Conservation (phyloP, 2,888 invertebrate species). For the Syrista parreyssii region DNA sequence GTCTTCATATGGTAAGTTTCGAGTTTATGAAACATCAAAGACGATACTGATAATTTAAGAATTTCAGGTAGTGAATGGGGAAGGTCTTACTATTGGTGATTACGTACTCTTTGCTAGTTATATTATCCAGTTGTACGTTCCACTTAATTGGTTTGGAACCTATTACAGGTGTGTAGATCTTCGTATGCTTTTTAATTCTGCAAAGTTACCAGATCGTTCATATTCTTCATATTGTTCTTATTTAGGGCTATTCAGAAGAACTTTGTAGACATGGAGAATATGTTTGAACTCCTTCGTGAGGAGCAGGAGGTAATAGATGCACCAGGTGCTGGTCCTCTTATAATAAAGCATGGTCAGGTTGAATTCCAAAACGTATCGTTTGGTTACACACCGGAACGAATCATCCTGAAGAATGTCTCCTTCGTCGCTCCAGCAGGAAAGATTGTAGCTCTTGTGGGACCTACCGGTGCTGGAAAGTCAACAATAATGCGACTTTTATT, state of each 20-base stretch:
- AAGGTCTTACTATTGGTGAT: constrained; percentile 88
- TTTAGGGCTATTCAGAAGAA: constrained; percentile 94
- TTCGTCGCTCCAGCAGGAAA: constrained; percentile 86
- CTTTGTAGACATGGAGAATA: constrained; percentile 99
- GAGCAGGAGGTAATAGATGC: constrained; percentile 89
- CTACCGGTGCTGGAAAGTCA: constrained; percentile 94
- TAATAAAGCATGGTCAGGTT: constrained; percentile 78
- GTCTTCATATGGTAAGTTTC: constrained; percentile 81
- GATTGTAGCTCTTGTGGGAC: constrained; percentile 88
- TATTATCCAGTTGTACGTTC: constrained; percentile 93
- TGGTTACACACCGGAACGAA: constrained; percentile 83
- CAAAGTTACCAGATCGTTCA: not conserved
- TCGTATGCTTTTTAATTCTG: not conserved
- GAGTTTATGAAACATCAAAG: not conserved
- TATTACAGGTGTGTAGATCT: constrained; percentile 82
- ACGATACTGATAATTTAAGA: not conserved
- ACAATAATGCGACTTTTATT: constrained; percentile 95
- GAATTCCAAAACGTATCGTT: constrained; percentile 93
- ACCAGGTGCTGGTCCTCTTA: constrained; percentile 79
- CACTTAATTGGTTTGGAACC: constrained; percentile 97
- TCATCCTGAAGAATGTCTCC: constrained; percentile 80
- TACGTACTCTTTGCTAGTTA: constrained; percentile 97
- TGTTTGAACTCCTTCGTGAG: constrained; percentile 94
- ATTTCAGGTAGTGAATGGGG: constrained; percentile 68
- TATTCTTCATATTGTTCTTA: constrained; percentile 29